phyloP scores from a whole-genome alignment of 1,140 invertebrate genomes.

The Brachionus calyciflorus region DNA sequence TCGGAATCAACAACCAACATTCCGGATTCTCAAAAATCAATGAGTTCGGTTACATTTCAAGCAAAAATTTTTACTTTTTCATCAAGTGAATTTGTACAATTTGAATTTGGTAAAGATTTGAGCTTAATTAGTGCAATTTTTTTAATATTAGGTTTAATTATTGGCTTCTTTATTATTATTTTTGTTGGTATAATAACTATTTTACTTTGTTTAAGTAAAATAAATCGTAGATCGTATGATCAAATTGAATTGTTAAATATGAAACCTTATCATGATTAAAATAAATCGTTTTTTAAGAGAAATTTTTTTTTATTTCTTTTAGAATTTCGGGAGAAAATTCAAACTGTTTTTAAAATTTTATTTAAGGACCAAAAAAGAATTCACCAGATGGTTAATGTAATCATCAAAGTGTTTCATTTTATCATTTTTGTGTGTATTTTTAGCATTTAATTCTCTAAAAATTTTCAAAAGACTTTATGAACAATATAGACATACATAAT shows the following conservation, averaged over 20 bases:
- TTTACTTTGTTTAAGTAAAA: neutral
- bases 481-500: too few species aligned
- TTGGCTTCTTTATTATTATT: neutral
- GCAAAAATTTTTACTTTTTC: neutral
- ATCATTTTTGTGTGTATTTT: too few species aligned
- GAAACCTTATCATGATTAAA: slow-evolving; percentile 19
- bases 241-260: slow-evolving; percentile 31
- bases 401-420: too few species aligned
- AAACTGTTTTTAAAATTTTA: too few species aligned
- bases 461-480: too few species aligned
- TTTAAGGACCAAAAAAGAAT: too few species aligned
- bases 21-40: too few species aligned
- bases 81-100: neutral
- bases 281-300: neutral
- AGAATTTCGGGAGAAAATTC: too few species aligned
- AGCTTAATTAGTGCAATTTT: neutral
- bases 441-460: too few species aligned
- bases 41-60: too few species aligned
- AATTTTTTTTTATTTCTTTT: neutral
- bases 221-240: neutral
- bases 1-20: too few species aligned
- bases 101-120: neutral
- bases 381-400: too few species aligned
- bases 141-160: neutral
- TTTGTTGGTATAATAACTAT: neutral